phyloP scores from a whole-genome alignment of 2,888 invertebrate species.

The Cepaea hortensis region DNA sequence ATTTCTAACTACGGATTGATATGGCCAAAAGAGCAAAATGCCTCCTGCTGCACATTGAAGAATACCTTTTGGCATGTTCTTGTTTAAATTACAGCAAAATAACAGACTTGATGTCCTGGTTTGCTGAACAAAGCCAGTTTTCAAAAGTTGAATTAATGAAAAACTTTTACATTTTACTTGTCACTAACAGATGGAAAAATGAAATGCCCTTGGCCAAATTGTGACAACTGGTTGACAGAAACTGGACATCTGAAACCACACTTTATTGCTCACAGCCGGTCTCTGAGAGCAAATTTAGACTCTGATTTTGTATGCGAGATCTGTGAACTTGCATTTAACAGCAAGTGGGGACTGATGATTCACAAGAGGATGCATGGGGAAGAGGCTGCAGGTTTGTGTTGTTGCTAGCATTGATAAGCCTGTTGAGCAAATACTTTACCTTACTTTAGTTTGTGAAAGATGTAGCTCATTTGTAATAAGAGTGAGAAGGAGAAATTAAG shows the following conservation, averaged over 20 bases:
- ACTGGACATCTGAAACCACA: slow-evolving; percentile 42
- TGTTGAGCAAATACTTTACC: no score
- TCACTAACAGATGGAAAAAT: slow-evolving; percentile 29
- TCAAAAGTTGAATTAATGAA: no score
- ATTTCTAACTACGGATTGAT: no score
- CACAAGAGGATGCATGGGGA: slow-evolving; percentile 48
- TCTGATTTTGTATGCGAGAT: slow-evolving; percentile 44
- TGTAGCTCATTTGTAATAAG: no score
- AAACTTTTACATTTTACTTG: neutral
- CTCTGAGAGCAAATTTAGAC: slow-evolving; percentile 37
- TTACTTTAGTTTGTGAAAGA: no score
- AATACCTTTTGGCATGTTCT: no score
- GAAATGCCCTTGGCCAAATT: slow-evolving; percentile 46
- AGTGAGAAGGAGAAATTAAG: no score
- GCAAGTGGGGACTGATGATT: slow-evolving; percentile 45
- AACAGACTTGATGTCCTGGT: no score
- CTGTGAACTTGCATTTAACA: slow-evolving; percentile 44
- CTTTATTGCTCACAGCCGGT: slow-evolving; percentile 46
- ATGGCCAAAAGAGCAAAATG: no score
- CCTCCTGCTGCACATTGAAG: no score
- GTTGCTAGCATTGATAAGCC: neutral
- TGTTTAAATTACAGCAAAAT: no score
- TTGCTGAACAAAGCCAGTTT: no score
- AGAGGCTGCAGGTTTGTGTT: slow-evolving; percentile 39
- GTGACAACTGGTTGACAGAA: slow-evolving; percentile 42